phyloP scores from a whole-genome alignment of 2,797 vertebrate genomes.

The Sebastes minor region DNA sequence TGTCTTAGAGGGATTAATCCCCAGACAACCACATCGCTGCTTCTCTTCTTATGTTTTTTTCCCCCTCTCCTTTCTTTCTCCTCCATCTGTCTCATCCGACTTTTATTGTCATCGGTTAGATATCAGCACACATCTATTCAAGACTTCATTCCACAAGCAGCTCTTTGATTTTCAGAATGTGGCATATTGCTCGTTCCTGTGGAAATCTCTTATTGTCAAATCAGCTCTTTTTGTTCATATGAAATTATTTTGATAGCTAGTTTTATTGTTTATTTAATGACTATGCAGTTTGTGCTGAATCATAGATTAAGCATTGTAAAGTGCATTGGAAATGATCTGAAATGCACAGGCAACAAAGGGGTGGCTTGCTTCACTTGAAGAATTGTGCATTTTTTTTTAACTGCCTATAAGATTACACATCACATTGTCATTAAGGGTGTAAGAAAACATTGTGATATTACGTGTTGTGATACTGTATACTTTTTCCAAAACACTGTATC shows the following conservation, averaged over 20 bases:
- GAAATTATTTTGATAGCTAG: neutral
- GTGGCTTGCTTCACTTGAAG: neutral
- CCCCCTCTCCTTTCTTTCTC: constrained; percentile 22
- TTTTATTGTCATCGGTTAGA: constrained; percentile 56
- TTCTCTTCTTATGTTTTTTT: constrained; percentile 41
- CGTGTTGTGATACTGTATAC: too few relatives aligned
- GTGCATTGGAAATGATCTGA: neutral
- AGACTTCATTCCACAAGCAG: constrained; percentile 21
- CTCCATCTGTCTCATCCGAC: constrained; percentile 50
- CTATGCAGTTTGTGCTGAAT: neutral
- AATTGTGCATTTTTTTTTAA: neutral
- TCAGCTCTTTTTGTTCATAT: constrained; percentile 8
- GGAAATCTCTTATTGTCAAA: neutral
- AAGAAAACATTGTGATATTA: too few relatives aligned
- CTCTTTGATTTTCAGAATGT: constrained; percentile 35
- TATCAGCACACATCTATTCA: constrained; percentile 25
- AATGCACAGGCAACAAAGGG: neutral
- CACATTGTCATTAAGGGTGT: neutral
- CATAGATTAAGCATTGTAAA: neutral
- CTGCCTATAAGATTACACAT: neutral
- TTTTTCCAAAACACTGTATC: too few relatives aligned
- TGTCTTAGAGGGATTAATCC: constrained; percentile 68
- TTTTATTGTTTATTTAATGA: constrained; percentile 11
- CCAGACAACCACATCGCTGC: constrained; percentile 51
- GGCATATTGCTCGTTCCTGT: neutral